Conservation (phyloP, 2,113 vertebrate species). For the Excalfactoria chinensis region DNA sequence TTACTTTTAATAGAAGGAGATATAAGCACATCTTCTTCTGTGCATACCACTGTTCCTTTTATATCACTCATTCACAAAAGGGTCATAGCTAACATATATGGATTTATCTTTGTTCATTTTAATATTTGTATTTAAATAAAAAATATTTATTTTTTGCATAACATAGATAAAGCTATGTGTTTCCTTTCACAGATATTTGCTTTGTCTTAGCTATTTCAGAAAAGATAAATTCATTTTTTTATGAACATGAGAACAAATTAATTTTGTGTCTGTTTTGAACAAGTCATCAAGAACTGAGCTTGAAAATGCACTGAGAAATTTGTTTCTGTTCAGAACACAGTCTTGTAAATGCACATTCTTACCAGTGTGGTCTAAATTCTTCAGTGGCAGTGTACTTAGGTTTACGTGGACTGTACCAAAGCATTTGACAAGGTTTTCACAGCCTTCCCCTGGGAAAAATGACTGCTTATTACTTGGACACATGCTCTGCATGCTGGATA, state of each 20-base stretch:
- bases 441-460: no score
- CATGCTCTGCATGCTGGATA: no score
- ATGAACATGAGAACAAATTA: background rate
- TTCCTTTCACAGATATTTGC: background rate
- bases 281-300: background rate
- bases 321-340: background rate
- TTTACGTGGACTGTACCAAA: no score
- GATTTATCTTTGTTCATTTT: background rate
- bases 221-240: background rate
- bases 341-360: background rate
- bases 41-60: background rate
- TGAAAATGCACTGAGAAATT: rapidly evolving
- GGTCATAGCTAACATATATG: background rate
- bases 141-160: background rate
- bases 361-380: no score
- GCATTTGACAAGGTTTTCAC: no score
- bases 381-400: background rate
- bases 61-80: background rate
- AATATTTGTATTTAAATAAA: background rate
- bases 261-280: background rate
- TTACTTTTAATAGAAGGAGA: background rate
- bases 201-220: background rate
- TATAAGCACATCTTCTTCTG: background rate
- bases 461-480: no score
- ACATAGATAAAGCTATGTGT: background rate